phyloP scores from a whole-genome alignment of 1,140 invertebrate species.

The Camponotus floridanus region DNA sequence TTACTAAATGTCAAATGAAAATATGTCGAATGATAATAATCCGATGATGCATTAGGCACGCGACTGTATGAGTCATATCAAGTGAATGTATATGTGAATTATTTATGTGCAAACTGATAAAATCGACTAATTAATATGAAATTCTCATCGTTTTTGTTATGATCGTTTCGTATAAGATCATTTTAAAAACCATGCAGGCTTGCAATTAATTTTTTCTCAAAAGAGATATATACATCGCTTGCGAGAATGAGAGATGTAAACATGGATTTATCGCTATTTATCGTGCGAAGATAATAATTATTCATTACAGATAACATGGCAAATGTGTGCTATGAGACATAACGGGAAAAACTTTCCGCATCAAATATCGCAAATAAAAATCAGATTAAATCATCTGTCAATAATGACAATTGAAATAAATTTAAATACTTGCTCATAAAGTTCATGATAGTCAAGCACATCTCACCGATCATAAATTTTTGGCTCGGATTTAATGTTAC shows the following conservation, averaged over 20 bases:
- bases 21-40: background rate
- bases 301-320: constrained; percentile 39
- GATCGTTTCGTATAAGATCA: background rate
- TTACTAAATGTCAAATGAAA: background rate
- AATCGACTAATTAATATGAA: background rate
- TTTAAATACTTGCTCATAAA: background rate
- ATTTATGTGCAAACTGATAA: background rate
- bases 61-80: background rate
- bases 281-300: constrained; percentile 59
- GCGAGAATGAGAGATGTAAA: background rate
- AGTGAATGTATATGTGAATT: background rate
- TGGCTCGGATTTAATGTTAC: constrained; percentile 53
- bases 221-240: background rate
- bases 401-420: background rate
- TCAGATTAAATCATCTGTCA: background rate
- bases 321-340: background rate
- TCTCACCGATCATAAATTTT: constrained; percentile 21
- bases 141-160: background rate
- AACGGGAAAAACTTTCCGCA: constrained; percentile 3
- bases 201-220: background rate
- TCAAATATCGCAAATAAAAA: background rate
- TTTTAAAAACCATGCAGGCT: background rate
- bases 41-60: background rate
- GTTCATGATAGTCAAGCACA: background rate
- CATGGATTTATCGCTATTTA: constrained; percentile 33